phyloP scores from a whole-genome alignment of 2,888 invertebrate species.

The Cataglyphis albicans region DNA sequence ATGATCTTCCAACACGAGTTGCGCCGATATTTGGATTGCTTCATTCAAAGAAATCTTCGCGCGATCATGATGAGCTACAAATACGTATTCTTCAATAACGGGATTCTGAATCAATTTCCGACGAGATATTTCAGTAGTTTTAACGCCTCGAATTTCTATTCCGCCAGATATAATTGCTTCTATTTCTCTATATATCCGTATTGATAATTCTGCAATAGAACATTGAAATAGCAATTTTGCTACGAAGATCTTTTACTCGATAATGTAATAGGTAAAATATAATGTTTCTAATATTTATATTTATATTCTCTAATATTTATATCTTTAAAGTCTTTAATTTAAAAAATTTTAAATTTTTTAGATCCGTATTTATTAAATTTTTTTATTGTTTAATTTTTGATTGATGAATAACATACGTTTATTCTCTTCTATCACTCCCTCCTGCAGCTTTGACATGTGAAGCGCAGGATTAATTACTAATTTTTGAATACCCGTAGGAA shows the following conservation, averaged over 20 bases:
- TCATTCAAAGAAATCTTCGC: conserved; percentile 73
- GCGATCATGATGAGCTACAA: conserved; percentile 86
- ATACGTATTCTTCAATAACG: conserved; percentile 87
- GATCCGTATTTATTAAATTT: too few relatives aligned
- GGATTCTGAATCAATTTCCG: conserved; percentile 87
- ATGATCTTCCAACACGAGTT: conserved; percentile 87
- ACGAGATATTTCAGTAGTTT: conserved; percentile 84
- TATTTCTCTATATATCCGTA: neutral
- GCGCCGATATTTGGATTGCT: conserved; percentile 83
- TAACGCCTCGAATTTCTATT: neutral
- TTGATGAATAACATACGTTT: neutral
- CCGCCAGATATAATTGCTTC: neutral
- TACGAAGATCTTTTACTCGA: neutral
- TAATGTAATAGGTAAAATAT: neutral
- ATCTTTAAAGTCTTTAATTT: too few relatives aligned
- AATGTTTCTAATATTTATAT: neutral
- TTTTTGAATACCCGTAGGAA: conserved; percentile 88
- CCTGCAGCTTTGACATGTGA: conserved; percentile 40
- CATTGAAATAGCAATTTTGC: neutral
- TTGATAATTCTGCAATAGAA: neutral
- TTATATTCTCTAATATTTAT: too few relatives aligned
- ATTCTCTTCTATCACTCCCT: neutral
- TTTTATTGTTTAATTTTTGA: neutral
- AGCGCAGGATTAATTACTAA: conserved; percentile 87
- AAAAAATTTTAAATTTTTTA: neutral